phyloP scores from a whole-genome alignment of 2,113 vertebrate genomes.

The Brachyhypopomus occidentalis region DNA sequence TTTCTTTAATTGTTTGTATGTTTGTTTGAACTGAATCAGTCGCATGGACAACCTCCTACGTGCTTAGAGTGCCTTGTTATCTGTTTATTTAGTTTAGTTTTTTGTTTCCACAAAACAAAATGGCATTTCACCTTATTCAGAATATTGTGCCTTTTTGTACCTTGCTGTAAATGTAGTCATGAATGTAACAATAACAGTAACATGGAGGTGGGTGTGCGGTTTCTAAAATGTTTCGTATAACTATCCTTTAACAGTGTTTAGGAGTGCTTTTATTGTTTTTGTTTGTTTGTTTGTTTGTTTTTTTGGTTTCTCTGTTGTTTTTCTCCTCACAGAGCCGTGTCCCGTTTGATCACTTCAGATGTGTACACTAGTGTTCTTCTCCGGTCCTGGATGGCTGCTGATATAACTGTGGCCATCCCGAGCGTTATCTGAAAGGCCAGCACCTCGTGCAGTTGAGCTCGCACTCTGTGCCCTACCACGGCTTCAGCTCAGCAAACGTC shows the following conservation, averaged over 20 bases:
- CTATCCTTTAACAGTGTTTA: not conserved
- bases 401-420: not conserved
- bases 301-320: not conserved
- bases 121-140: too few species aligned
- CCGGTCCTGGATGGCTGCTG: not conserved
- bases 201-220: too few species aligned
- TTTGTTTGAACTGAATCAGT: too few species aligned
- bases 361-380: not conserved
- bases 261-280: not conserved
- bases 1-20: too few species aligned
- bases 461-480: not conserved
- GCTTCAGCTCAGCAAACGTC: not conserved
- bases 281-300: not conserved
- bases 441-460: constrained; percentile 10
- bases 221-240: too few species aligned
- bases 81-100: too few species aligned
- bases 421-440: constrained; percentile 14
- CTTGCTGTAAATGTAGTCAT: too few species aligned
- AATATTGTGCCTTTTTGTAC: too few species aligned
- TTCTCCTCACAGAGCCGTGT: not conserved
- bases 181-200: too few species aligned
- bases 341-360: constrained; percentile 1
- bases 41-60: too few species aligned
- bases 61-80: too few species aligned
- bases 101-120: too few species aligned